Percentiles rank a stretch among this genome's conserved stretches.
These are phyloP conservation scores for Dioctria rufipes DNA, from an alignment of 2,888 invertebrate genomes.

Conservation along the genomic window DNA sequence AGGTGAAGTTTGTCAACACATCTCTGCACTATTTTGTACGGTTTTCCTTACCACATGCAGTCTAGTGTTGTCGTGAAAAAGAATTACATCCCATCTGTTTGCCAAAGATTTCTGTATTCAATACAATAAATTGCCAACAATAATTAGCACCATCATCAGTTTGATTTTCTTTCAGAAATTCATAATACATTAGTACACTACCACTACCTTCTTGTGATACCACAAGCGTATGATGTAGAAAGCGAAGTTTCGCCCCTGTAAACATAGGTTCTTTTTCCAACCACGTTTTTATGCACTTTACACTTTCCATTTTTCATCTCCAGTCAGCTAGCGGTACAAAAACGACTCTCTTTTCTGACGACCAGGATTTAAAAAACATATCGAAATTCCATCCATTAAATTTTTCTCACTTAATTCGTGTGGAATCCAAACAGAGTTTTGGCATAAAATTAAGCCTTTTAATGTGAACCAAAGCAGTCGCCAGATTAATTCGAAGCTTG, in stretches of 20 bases:
- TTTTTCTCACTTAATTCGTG: not conserved
- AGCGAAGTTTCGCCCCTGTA: not conserved
- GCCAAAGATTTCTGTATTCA: too few relatives aligned
- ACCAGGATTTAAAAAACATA: not conserved
- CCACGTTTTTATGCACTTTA: not conserved
- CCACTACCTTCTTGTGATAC: conserved; percentile 6
- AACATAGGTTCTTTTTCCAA: conserved; percentile 10
- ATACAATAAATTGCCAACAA: too few relatives aligned
- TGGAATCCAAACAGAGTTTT: not conserved
- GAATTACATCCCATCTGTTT: too few relatives aligned
- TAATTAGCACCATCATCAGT: too few relatives aligned
- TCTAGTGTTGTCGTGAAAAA: too few relatives aligned
- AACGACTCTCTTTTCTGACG: not conserved
- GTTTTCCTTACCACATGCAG: too few relatives aligned
- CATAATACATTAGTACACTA: too few relatives aligned
- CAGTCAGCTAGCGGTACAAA: not conserved
- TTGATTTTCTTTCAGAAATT: too few relatives aligned
- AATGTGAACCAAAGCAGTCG: not conserved
- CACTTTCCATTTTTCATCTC: not conserved
- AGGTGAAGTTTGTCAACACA: too few relatives aligned
- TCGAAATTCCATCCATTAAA: conserved; percentile 16
- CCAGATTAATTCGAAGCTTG: not conserved
- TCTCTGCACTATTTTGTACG: too few relatives aligned
- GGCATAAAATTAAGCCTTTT: conserved; percentile 1
- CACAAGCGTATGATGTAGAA: not conserved